A percentile compares a stretch with the other conserved stretches of the same genome.
These are phyloP conservation scores for Procambarus virginalis DNA, from an alignment of 1,140 invertebrate species.

Conservation along the genomic window DNA sequence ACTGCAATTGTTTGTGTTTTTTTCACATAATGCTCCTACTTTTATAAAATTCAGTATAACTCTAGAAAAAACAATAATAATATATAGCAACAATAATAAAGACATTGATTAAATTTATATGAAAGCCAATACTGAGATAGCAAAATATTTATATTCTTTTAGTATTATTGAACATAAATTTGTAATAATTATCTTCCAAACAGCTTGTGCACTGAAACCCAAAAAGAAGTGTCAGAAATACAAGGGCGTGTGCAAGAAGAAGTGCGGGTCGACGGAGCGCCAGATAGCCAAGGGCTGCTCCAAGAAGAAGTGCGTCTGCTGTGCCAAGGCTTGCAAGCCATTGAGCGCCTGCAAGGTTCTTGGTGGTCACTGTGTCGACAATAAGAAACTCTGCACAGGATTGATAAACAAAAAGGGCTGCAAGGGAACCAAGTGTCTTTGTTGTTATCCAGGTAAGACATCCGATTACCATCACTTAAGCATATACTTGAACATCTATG, in stretches of 20 bases:
- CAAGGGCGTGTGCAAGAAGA: slow-evolving; percentile 2
- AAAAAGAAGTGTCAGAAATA: slow-evolving; percentile 20
- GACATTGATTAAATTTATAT: too few relatives aligned
- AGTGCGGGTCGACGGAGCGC: background rate
- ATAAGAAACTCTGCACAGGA: background rate
- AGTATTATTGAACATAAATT: too few relatives aligned
- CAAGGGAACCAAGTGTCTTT: background rate
- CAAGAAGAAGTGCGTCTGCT: slow-evolving; percentile 14
- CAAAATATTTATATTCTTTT: too few relatives aligned
- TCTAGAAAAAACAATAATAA: too few relatives aligned
- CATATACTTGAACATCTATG: too few relatives aligned
- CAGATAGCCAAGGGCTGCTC: slow-evolving; percentile 10
- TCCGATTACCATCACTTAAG: background rate
- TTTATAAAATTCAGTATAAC: too few relatives aligned
- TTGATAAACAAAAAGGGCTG: background rate
- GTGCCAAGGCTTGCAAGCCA: slow-evolving; percentile 2
- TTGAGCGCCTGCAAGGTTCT: background rate
- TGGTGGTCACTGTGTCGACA: slow-evolving; percentile 4
- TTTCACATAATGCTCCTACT: too few relatives aligned
- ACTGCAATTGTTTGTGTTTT: too few relatives aligned
- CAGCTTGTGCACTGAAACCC: background rate
- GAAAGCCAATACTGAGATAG: too few relatives aligned
- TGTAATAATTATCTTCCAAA: too few relatives aligned
- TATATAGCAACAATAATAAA: too few relatives aligned
- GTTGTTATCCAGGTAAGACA: background rate